Conservation (phyloP, 2,113 vertebrate genomes). For the Hippocampus guttulatus region DNA sequence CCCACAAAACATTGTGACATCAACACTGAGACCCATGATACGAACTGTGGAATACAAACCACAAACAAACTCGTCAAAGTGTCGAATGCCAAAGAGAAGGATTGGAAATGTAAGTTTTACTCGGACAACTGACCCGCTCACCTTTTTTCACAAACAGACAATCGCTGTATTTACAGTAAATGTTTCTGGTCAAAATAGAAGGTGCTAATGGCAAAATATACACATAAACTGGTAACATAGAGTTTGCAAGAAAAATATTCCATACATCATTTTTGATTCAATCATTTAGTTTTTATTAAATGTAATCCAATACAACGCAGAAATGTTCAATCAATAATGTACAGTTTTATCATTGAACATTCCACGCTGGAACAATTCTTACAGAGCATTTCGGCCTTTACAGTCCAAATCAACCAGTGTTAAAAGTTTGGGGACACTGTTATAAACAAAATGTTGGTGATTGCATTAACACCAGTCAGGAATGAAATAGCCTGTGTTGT, state of each 20-base stretch:
- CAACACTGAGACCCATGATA: background rate
- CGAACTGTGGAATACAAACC: background rate
- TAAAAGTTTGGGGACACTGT: no score
- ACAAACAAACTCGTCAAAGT: background rate
- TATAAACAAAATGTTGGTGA: no score
- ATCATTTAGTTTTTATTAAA: background rate
- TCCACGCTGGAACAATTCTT: background rate
- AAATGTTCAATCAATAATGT: background rate
- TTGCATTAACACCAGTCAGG: no score
- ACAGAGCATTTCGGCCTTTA: no score
- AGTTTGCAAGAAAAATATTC: background rate
- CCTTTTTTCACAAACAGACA: constrained; percentile 4
- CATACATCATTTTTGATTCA: background rate
- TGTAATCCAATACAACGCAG: background rate
- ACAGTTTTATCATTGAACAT: background rate
- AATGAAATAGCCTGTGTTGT: no score
- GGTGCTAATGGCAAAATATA: background rate
- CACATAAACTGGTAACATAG: background rate
- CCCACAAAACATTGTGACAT: constrained; percentile 13
- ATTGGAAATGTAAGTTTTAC: background rate
- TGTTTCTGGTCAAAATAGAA: constrained; percentile 9
- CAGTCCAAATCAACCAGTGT: no score
- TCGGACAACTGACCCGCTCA: background rate
- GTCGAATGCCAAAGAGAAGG: background rate
- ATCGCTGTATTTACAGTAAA: constrained; percentile 3